Evolutionary conservation across 2,888 invertebrate genomes (phyloP).

Genomic region (Tetrapedia diversipes): DNA sequence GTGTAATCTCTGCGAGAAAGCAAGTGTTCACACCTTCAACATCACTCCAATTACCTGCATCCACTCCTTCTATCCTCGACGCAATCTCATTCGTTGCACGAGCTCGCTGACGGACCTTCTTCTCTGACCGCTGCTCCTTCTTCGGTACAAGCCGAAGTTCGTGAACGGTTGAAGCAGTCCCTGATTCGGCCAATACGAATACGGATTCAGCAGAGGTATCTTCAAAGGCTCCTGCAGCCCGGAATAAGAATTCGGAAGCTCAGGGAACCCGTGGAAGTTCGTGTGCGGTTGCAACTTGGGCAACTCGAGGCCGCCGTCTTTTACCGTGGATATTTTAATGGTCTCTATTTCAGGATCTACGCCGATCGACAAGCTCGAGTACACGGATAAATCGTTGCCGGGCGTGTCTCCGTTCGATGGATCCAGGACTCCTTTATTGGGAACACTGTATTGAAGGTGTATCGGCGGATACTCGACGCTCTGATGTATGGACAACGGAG

Average conservation of each 20-base stretch:
- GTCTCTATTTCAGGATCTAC: conserved; percentile 52
- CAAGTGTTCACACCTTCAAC: not conserved
- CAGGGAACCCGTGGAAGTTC: conserved; percentile 31
- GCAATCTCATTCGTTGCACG: conserved; percentile 38
- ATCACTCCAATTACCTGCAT: conserved; percentile 38
- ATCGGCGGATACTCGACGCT: conserved; percentile 56
- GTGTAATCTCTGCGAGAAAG: no score
- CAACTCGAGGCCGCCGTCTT: conserved; percentile 15
- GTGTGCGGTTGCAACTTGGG: conserved; percentile 50
- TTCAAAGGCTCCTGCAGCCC: conserved; percentile 49
- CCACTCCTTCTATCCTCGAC: conserved; percentile 37
- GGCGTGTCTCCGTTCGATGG: conserved; percentile 9
- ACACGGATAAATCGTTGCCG: conserved; percentile 51
- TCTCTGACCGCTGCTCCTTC: conserved; percentile 38
- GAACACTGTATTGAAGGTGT: conserved; percentile 47
- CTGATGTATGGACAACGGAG: conserved; percentile 44
- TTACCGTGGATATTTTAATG: conserved; percentile 62
- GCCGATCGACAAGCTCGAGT: conserved; percentile 53
- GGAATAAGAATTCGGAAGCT: conserved; percentile 18
- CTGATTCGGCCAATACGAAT: conserved; percentile 54
- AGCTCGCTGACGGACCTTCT: conserved; percentile 36
- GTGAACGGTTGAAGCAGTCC: conserved; percentile 35
- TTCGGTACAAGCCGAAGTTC: conserved; percentile 32
- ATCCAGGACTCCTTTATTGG: conserved; percentile 24
- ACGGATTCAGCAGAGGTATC: conserved; percentile 53